A percentile compares a stretch with the other conserved stretches of the same genome.
Conservation (phyloP, 1,140 invertebrate species). For the Daktulosphaira vitifoliae region DNA sequence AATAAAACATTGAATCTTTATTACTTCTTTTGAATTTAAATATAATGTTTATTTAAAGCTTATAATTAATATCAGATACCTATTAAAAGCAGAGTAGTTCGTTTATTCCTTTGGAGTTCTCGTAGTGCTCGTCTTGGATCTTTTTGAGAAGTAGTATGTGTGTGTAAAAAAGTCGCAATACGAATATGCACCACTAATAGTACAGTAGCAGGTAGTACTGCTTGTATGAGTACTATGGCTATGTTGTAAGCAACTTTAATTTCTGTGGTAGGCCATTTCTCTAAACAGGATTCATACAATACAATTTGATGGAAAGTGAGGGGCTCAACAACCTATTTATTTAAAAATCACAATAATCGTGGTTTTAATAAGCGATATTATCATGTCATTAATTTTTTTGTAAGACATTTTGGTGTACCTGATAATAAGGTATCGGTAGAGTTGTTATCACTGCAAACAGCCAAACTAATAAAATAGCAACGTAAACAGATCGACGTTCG, state of each 20-base stretch:
- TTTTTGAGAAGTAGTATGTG: constrained; percentile 40
- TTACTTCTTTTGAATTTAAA: too few species aligned
- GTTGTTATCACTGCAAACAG: constrained; percentile 48
- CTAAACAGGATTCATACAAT: constrained; percentile 44
- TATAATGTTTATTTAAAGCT: too few species aligned
- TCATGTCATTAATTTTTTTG: too few species aligned
- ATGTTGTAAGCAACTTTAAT: constrained; percentile 48
- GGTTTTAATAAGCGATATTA: too few species aligned
- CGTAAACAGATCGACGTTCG: constrained; percentile 33
- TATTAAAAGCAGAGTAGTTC: constrained; percentile 47
- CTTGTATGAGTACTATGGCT: constrained; percentile 48
- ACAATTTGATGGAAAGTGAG: constrained; percentile 42
- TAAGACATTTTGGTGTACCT: constrained; percentile 11
- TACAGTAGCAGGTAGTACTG: constrained; percentile 50
- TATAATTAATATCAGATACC: constrained; percentile 34
- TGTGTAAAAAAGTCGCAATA: constrained; percentile 46
- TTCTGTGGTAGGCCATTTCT: constrained; percentile 44
- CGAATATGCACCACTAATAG: constrained; percentile 48
- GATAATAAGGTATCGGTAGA: constrained; percentile 41
- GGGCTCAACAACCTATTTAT: constrained; percentile 42
- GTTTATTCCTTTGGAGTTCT: constrained; percentile 47
- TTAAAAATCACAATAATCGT: too few species aligned
- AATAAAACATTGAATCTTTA: too few species aligned
- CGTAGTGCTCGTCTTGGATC: constrained; percentile 41
- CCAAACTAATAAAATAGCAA: constrained; percentile 48